Evolutionary conservation across 2,113 vertebrate genomes (phyloP), one percentile per base, ranked within the genome.

Genomic region (Girardinichthys multiradiatus): DNA sequence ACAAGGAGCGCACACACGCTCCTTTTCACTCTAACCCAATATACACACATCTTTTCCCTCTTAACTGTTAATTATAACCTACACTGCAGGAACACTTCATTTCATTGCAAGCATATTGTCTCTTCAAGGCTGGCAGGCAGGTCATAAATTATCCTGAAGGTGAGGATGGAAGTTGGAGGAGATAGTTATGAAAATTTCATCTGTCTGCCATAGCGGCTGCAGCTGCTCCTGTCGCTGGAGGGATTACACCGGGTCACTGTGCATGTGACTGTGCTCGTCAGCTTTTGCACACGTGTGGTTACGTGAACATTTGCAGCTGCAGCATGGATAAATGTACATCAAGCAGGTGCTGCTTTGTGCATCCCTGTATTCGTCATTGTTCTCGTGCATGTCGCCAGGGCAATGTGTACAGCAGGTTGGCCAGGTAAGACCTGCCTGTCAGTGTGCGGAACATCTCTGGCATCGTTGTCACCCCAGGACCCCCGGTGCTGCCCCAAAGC

Each of bases 101-200:
- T 98, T 97, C 96, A 96, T 96, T 95, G 96, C 95, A 94, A 98
- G 96, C 98, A 98, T 99, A 99, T 97, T 99, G 97, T 98, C 96
- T 98, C 95, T 98, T 97, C 96, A 95, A 97, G 96, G 96, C 96
- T 95, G 93, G 87, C 79, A 94, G 95, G 95, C 95, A 93, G 95
- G 95, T 98, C 97, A 97, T 98, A 98, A 97, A 98, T 98, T 97
- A 98, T 97, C 95, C 95, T 97, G 96, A 98, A 98, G 96, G 96
- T 97, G 97, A 97, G 95, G 90, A 96, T 93, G 96, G 95, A 97
- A 99, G 96, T 97, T 96, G 95, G 96, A 96, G 96, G 95, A 97
- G 97, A 96, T 95, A 96, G 96, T 98, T 98, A 97, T 96, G 97
- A 97, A 98, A 98, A 98, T 98, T 97, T 97, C 96, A 98, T 99